Base-by-base conservation (phyloP, 2,888 invertebrate genomes). In the Leptarthrus brevirostris region DNA sequence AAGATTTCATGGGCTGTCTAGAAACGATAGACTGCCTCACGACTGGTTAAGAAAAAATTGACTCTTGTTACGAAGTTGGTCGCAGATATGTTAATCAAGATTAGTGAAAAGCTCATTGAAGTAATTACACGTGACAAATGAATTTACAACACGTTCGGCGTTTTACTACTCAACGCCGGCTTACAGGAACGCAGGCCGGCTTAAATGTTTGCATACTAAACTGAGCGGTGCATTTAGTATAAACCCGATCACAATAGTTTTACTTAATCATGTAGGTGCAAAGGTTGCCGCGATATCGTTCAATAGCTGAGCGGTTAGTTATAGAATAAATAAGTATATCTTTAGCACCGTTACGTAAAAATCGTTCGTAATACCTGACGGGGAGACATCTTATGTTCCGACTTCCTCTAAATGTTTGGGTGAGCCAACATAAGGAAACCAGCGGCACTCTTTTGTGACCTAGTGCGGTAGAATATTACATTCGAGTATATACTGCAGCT, bases 101-200 rank as follows among this genome's bases (percentile, higher is more conserved):
- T 18, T 30, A 16, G 18, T 14, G 20, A 69, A 52, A 30, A 52
- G 52, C 18, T n/a, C 30, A 18, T 52, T 34, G 18, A 69, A 24
- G 69, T 52, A 69, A 69, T 52, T 69, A 47, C 34, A 69, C 69
- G 52, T 69, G 69, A 69, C 69, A 69, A 69, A 69, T 69, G 30
- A 52, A 69, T 69, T 64, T n/a, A 24, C 44, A 47, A 64, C 44
- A 14, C 64, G 47, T 14, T 44, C 44, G 22, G 6, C 64, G 47
- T 14, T 44, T 24, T 10, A 40, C 3, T 14, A 56, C 30, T 8
- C 5, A 14, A 26, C 14, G 44, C 20, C 14, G 5, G 24, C 26
- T 10, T 64, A 6, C 30, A 26, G 24, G 36, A 64, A 47, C 64
- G 24, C 22, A 47, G 12, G 24, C 14, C 40, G 44, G 14, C 14